Evolutionary conservation across 1,140 invertebrate genomes (phyloP).

Genomic region (Alviniconcha marisindica): DNA sequence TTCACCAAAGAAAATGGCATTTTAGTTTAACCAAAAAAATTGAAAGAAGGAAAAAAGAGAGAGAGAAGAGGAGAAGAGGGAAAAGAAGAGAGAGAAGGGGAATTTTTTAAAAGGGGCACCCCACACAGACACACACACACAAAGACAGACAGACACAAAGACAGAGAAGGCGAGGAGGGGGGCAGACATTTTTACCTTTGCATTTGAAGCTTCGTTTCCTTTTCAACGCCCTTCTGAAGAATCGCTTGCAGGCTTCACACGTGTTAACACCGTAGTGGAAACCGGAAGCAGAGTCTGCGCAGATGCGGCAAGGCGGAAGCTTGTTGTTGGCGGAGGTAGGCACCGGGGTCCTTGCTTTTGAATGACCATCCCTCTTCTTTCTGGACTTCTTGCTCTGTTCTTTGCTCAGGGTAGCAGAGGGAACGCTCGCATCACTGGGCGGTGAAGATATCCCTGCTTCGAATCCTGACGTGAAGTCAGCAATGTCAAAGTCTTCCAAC

Average conservation of each 20-base stretch:
- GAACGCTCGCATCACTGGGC: neutral
- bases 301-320: slow-evolving; percentile 75
- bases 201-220: slow-evolving; percentile 38
- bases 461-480: neutral
- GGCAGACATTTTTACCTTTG: too few species aligned
- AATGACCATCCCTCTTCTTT: neutral
- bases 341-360: neutral
- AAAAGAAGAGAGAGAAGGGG: neutral
- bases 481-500: neutral
- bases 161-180: too few species aligned
- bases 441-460: too few species aligned
- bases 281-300: slow-evolving; percentile 76
- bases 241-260: slow-evolving; percentile 77
- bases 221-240: slow-evolving; percentile 63
- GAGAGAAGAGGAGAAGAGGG: too few species aligned
- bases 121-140: neutral
- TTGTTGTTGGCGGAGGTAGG: slow-evolving; percentile 38
- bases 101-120: neutral
- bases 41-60: too few species aligned
- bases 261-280: slow-evolving; percentile 78
- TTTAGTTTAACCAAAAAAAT: neutral
- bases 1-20: neutral
- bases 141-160: neutral
- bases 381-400: neutral
- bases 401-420: too few species aligned